Conservation (phyloP, 30 jellyfish, hydroid and myxozoan species). For the Clytia hemisphaerica region DNA sequence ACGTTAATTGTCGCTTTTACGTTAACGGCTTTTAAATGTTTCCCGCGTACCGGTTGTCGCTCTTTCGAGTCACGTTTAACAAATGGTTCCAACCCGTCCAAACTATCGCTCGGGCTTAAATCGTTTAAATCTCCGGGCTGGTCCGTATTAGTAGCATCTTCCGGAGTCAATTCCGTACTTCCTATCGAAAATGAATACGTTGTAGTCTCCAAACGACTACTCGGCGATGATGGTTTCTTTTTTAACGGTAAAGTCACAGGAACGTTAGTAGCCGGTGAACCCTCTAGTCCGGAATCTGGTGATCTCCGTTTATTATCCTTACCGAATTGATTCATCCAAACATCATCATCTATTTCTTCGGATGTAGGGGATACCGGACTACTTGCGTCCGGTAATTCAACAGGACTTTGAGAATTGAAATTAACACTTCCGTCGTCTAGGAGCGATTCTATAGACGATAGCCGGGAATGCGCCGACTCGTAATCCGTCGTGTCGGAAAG, state of each 20-base stretch:
- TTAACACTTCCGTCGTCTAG: conserved; percentile 6
- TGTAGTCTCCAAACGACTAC: conserved; percentile 24
- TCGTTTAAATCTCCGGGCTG: background rate
- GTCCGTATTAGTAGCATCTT: background rate
- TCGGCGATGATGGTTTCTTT: conserved; percentile 11
- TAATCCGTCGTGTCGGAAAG: conserved; percentile 13
- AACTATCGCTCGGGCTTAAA: background rate
- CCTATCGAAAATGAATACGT: conserved; percentile 31
- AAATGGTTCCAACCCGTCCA: background rate
- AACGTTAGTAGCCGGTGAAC: background rate
- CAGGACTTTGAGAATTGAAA: conserved; percentile 11
- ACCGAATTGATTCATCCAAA: conserved; percentile 28
- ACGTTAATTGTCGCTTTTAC: conserved; percentile 10
- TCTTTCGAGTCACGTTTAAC: conserved; percentile 27
- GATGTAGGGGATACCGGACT: no score
- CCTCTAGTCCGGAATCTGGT: background rate
- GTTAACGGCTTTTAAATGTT: conserved; percentile 23
- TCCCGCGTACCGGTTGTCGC: conserved; percentile 29
- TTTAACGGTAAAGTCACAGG: background rate
- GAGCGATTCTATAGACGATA: conserved; percentile 11
- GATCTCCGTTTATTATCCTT: background rate
- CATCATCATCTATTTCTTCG: conserved; percentile 16
- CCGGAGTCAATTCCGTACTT: background rate
- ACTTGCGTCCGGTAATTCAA: conserved; percentile 1
- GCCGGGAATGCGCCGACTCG: conserved; percentile 13